Percentiles rank a stretch among this genome's conserved stretches.
These are phyloP conservation scores for Sphaerophoria taeniata DNA, from an alignment of 2,888 invertebrate genomes.

Conservation along the genomic window DNA sequence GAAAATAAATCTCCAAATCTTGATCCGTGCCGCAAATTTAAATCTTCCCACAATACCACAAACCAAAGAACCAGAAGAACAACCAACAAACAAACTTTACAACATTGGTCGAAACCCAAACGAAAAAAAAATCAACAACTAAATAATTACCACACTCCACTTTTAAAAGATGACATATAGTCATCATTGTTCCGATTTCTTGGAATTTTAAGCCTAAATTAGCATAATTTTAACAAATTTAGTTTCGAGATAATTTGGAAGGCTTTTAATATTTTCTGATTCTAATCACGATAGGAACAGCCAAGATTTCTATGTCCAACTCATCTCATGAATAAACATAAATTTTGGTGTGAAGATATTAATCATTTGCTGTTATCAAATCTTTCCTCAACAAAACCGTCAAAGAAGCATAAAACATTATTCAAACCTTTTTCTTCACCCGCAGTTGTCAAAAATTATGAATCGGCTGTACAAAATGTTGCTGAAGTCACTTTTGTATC, in stretches of 20 bases:
- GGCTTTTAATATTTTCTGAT: neutral
- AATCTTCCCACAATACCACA: neutral
- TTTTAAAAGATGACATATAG: neutral
- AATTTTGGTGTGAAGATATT: slow-evolving; percentile 14
- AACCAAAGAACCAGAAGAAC: neutral
- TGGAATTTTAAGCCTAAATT: slow-evolving; percentile 15
- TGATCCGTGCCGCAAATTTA: neutral
- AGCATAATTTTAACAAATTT: slow-evolving; percentile 7
- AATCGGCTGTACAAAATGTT: too few relatives aligned
- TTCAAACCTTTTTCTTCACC: too few relatives aligned
- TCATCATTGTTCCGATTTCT: neutral
- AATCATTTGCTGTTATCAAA: neutral
- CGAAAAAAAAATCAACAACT: neutral
- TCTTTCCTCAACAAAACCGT: neutral
- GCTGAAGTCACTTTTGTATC: neutral
- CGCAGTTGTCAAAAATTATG: too few relatives aligned
- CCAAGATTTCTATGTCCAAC: neutral
- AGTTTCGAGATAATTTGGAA: neutral
- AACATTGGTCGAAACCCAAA: neutral
- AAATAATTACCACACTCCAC: neutral
- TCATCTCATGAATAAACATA: neutral
- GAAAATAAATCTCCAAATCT: neutral
- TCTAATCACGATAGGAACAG: neutral
- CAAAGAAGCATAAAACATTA: too few relatives aligned
- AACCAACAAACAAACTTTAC: too few relatives aligned